Base-by-base conservation (phyloP, 2,888 invertebrate genomes). In the Hirtodrosophila alboralis region DNA sequence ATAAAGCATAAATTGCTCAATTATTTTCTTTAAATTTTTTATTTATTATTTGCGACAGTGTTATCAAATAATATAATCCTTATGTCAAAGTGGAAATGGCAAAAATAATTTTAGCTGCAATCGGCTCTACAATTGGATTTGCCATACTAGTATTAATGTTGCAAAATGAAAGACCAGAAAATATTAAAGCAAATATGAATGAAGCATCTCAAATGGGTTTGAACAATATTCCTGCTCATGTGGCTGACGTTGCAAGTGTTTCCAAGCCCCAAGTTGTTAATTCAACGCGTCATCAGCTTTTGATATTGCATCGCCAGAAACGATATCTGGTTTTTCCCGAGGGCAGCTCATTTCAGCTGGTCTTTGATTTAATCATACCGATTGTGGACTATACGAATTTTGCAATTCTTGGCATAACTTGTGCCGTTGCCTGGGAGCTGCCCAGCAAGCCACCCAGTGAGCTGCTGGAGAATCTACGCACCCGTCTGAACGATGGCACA, bases 341-440 rank as follows among this genome's bases (percentile, higher is more conserved):
- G 77, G 92, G 92, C 45, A 91, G 91, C 58, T 91, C 91, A 13
- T 89, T 91, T 45, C 90, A 91, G 74, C 47, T 91, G 60, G 90
- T 88, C 52, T 89, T 88, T 59, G 91, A 91, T 78, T 81, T 90
- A 66, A 90, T 91, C 66, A 88, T 91, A 68, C 89, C 89, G 59
- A 88, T 91, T 57, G 87, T 90, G 27, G 91, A 90, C 69, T 90
- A 89, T 51, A 90, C 88, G 23, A 90, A 90, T 60, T 89, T 86
- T 36, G 93, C 95, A 61, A 92, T 94, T 8, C 91, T 94, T 81
- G 95, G 95, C 4, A 92, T 93, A 63, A 96, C 95, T 0, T 94
- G 95, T 1, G 95, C 95, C 0, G 90, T 95, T 69, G 95, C 95
- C 4, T 96, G 94, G 92, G 94, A 95, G 84, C 88, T 96, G 48